These are phyloP conservation scores for Spermophilus dauricus DNA, from an alignment of 2,113 vertebrate species.

Conservation along the genomic window DNA sequence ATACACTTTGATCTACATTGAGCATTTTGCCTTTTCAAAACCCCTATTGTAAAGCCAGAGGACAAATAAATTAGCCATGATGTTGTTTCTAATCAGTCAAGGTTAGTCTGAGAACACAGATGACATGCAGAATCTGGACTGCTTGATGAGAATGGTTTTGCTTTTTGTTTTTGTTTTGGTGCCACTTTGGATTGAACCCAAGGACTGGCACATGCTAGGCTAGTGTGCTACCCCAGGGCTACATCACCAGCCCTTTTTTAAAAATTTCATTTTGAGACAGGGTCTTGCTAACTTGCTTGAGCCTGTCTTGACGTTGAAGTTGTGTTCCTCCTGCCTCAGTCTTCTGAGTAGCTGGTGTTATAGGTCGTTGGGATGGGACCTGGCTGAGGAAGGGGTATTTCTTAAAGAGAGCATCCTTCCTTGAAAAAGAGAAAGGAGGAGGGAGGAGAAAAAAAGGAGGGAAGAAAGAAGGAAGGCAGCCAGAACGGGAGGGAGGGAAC, in stretches of 20 bases:
- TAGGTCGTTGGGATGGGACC: no score
- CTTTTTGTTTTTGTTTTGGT: background rate
- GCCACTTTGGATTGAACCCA: background rate
- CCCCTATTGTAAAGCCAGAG: background rate
- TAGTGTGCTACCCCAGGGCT: background rate
- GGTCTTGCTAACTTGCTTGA: no score
- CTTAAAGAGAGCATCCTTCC: background rate
- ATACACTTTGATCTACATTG: background rate
- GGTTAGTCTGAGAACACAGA: background rate
- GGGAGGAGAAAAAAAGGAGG: accelerated
- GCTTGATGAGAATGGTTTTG: background rate
- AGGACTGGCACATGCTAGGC: background rate
- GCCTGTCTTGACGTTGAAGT: no score
- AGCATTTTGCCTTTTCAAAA: background rate
- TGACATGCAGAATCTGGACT: background rate
- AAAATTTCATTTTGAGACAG: no score
- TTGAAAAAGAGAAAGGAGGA: background rate
- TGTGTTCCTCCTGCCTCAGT: no score
- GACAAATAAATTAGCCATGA: background rate
- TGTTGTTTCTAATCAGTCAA: background rate
- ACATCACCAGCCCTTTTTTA: background rate
- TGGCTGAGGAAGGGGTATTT: background rate
- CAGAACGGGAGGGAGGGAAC: background rate
- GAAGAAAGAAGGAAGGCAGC: accelerated
- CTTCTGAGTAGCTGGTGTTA: no score